Percentiles rank a stretch among this genome's conserved stretches.
Conservation (phyloP, 2,888 invertebrate species). For the Piscicola geometra region DNA sequence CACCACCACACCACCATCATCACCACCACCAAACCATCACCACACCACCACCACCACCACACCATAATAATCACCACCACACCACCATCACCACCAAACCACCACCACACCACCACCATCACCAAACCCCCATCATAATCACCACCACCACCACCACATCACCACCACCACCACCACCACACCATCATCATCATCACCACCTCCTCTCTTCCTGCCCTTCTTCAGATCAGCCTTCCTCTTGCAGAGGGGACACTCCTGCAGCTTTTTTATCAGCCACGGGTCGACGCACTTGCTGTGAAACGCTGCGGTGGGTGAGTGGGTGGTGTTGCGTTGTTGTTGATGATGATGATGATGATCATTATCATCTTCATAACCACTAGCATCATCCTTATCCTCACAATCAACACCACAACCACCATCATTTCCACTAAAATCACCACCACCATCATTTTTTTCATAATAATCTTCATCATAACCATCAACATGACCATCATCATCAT, state of each 20-base stretch:
- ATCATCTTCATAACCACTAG: neutral
- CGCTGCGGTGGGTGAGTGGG: neutral
- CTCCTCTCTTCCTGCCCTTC: neutral
- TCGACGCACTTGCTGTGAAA: slow-evolving; percentile 32
- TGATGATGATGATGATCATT: too few species aligned
- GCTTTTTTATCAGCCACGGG: slow-evolving; percentile 30
- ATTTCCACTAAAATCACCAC: slow-evolving; percentile 1
- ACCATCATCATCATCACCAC: slow-evolving; percentile 8
- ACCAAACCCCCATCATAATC: too few species aligned
- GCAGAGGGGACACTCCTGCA: slow-evolving; percentile 26
- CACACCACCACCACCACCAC: too few species aligned
- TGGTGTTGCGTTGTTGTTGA: neutral
- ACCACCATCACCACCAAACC: too few species aligned
- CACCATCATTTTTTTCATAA: slow-evolving; percentile 19
- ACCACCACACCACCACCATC: too few species aligned
- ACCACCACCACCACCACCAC: neutral
- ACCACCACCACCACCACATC: too few species aligned
- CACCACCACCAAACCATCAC: too few species aligned
- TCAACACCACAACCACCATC: slow-evolving; percentile 7
- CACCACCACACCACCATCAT: too few species aligned
- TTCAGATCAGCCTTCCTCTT: slow-evolving; percentile 33
- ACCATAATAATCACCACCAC: neutral
- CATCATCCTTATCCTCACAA: neutral
- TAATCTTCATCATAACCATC: slow-evolving; percentile 1
- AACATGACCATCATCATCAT: slow-evolving; percentile 9